Conservation (phyloP, 2,888 invertebrate genomes). For the Parelbella ahira region DNA sequence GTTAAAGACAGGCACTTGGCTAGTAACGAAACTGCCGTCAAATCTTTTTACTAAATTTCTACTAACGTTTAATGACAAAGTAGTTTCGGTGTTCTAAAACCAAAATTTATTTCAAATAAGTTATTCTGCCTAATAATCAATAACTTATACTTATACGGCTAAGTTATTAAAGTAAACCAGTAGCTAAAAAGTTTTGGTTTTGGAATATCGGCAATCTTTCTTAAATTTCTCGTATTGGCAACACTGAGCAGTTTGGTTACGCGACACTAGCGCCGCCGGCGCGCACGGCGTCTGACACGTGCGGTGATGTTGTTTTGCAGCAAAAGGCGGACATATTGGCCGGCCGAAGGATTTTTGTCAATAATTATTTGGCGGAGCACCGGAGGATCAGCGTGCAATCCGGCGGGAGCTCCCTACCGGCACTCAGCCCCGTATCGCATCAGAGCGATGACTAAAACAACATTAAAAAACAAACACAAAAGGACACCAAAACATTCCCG, state of each 20-base stretch:
- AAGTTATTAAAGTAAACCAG: too few species aligned
- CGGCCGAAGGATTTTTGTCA: conserved; percentile 81
- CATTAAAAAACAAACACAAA: conserved; percentile 27
- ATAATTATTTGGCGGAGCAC: conserved; percentile 82
- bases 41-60: conserved; percentile 44
- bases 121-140: too few species aligned
- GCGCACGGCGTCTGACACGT: conserved; percentile 57
- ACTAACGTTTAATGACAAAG: conserved; percentile 46
- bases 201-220: conserved; percentile 53
- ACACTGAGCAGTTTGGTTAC: conserved; percentile 60
- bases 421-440: conserved; percentile 76
- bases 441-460: conserved; percentile 73
- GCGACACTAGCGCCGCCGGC: conserved; percentile 32
- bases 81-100: conserved; percentile 61
- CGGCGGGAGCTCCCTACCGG: conserved; percentile 74
- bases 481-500: conserved; percentile 30
- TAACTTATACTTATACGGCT: too few species aligned
- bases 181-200: conserved; percentile 53
- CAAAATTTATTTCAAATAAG: conserved; percentile 40
- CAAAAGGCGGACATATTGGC: conserved; percentile 81
- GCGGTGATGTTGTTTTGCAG: conserved; percentile 74
- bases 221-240: conserved; percentile 41
- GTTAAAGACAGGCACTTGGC: conserved; percentile 62
- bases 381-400: conserved; percentile 81
- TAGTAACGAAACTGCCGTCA: conserved; percentile 68